Base-by-base conservation (phyloP, 1,140 invertebrate genomes). In the Tribolium madens region DNA sequence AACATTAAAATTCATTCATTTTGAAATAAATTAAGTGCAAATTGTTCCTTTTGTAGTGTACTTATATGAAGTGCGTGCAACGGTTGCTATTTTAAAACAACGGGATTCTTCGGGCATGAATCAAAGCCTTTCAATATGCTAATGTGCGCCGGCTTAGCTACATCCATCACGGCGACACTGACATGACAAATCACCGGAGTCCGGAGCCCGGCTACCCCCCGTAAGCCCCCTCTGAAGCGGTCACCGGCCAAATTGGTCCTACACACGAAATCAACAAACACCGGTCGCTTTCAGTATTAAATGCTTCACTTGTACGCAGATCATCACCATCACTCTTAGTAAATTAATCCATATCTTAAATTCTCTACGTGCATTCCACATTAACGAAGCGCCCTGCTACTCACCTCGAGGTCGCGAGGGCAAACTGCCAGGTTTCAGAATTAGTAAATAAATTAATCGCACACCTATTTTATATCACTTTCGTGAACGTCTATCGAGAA, bases 101-200 rank as follows among this genome's bases (percentile, higher is more conserved):
- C 80, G 76, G 73, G 79, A 81, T 81, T 78, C 79, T 76, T 77
- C 77, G 79, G 80, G 73, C 80, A 78, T 81, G 80, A 80, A 81
- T 81, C 79, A 80, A 80, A 77, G 73, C 79, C 80, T 81, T 80
- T 81, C 80, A 81, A 82, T 82, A 82, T 81, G 81, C 79, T 80
- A 83, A 83, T 83, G 78, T 57, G 73, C 52, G 64, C 47, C 73
- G 73, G 73, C 31, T 71, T 68, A 50, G 69, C 68, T 42, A 60
- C 81, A 81, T 83, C 78, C 78, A 83, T 83, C 82, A 83, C 82
- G 31, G 70, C 76, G 79, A 79, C 82, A 81, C 80, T 81, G 82
- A 83, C 82, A 83, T 81, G 82, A 83, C 82, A 83, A 83, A 83
- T 83, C 81, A 79, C 75, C 75, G 76, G 78, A 50, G 57, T 64